Base-by-base conservation (phyloP, 1,140 invertebrate genomes). In the Mycetomoellerius zeteki region DNA sequence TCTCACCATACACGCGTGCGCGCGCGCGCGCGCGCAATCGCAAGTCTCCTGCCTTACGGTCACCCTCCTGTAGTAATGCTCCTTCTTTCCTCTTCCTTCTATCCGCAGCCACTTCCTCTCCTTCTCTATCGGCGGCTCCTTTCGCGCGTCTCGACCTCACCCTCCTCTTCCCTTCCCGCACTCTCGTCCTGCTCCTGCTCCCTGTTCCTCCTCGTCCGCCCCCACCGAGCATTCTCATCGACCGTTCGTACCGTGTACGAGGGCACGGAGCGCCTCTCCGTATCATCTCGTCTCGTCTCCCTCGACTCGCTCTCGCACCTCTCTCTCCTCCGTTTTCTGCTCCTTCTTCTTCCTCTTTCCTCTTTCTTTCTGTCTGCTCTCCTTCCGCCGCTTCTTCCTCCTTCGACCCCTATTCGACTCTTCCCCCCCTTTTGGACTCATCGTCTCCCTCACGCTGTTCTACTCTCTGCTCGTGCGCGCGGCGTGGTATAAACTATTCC, bases 221-320 rank as follows among this genome's bases (percentile, higher is more conserved):
- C 91, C 91, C 92, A 91, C 90, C 82, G 87, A 90, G 84, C 88
- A 89, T 90, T 91, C 91, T 91, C 92, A 92, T 93, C 92, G 91
- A 92, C 92, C 90, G 89, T 87, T 85, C 88, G n/a, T n/a, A n/a
- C n/a, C n/a, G 89, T 87, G 88, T 85, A 85, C 89, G 86, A 90
- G 88, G 86, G 88, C 85, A 84, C 88, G 62, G 71, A 89, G 77
- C 87, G 87, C 56, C 84, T 89, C 88, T 81, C 85, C 86, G 67
- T 88, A 33, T 80, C 64, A 37, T 78, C 75, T 52, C 62, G 73
- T 73, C 69, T 56, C 84, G 62, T 88, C 73, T 86, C 84, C 80
- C 81, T 80, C 80, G 69, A 27, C 77, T 77, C 37, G 58, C 52
- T 78, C 72, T 30, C 62, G 33, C 7, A 37, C 65, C 56, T 87